Conservation (phyloP, 2,888 invertebrate species). For the Dromius quadrimaculatus region DNA sequence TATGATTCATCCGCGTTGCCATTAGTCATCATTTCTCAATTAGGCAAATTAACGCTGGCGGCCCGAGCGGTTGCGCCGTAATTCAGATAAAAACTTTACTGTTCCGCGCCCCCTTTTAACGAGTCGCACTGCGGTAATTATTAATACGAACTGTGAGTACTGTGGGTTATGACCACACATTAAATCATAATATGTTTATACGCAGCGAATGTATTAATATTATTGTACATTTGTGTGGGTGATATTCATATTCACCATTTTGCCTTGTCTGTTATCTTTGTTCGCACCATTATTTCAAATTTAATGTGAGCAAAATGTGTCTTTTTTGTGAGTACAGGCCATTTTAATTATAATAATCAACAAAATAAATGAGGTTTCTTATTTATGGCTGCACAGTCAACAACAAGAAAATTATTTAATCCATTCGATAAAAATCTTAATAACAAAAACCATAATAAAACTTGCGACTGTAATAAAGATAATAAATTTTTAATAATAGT, state of each 20-base stretch:
- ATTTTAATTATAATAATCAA: constrained; percentile 34
- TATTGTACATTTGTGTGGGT: constrained; percentile 34
- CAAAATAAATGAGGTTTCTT: constrained; percentile 13
- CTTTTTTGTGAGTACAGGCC: constrained; percentile 24
- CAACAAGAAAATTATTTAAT: constrained; percentile 14
- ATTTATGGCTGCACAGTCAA: background rate
- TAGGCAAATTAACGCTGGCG: constrained; percentile 64
- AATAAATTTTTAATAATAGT: too few relatives aligned
- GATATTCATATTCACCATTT: background rate
- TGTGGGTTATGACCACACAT: constrained; percentile 57
- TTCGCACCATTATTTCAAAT: background rate
- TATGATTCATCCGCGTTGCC: constrained; percentile 66
- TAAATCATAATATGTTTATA: constrained; percentile 65
- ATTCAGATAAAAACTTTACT: constrained; percentile 62
- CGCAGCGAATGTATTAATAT: constrained; percentile 54
- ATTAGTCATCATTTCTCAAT: constrained; percentile 68
- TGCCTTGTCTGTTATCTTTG: constrained; percentile 2
- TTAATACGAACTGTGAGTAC: constrained; percentile 59
- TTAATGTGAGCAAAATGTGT: constrained; percentile 33
- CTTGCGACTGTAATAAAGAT: constrained; percentile 25
- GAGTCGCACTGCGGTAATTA: constrained; percentile 62
- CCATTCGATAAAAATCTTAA: constrained; percentile 30
- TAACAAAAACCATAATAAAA: constrained; percentile 17
- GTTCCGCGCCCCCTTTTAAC: constrained; percentile 59
- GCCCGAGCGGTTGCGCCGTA: constrained; percentile 32